Conservation (phyloP, 2,797 vertebrate species). For the Chrysocyon brachyurus region DNA sequence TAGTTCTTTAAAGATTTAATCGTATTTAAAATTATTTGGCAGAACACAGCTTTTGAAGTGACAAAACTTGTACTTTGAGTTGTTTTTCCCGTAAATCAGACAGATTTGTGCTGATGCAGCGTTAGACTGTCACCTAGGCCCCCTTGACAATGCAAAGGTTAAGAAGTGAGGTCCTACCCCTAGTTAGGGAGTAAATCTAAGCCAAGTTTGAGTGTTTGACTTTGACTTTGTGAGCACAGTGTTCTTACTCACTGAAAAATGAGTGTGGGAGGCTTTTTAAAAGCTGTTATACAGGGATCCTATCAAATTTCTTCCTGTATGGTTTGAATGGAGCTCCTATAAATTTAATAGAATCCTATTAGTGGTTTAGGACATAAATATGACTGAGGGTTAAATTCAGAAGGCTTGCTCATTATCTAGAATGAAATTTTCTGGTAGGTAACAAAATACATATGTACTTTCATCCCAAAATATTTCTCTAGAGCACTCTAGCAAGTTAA, state of each 20-base stretch:
- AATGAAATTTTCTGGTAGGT: slow-evolving; percentile 23
- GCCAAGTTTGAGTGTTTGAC: neutral
- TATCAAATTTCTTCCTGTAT: neutral
- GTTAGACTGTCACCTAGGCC: neutral
- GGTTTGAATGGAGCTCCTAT: neutral
- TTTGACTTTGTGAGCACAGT: neutral
- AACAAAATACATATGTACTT: neutral
- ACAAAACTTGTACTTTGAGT: slow-evolving; percentile 62
- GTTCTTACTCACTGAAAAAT: neutral
- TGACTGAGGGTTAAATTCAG: slow-evolving; percentile 35
- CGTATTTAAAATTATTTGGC: slow-evolving; percentile 61
- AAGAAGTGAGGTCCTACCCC: neutral
- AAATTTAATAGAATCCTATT: neutral
- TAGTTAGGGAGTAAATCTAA: neutral
- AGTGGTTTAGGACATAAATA: slow-evolving; percentile 1
- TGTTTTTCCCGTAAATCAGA: slow-evolving; percentile 53
- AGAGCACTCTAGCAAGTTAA: neutral
- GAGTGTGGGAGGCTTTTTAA: neutral
- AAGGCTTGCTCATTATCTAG: slow-evolving; percentile 21
- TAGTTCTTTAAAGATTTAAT: slow-evolving; percentile 63
- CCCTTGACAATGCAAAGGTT: slow-evolving; percentile 22
- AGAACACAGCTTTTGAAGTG: slow-evolving; percentile 51
- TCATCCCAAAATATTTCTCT: neutral
- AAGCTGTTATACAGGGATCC: neutral
- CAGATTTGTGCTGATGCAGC: slow-evolving; percentile 30